These are phyloP conservation scores for Psettodes erumei DNA, from an alignment of 2,113 vertebrate genomes.

Conservation along the genomic window DNA sequence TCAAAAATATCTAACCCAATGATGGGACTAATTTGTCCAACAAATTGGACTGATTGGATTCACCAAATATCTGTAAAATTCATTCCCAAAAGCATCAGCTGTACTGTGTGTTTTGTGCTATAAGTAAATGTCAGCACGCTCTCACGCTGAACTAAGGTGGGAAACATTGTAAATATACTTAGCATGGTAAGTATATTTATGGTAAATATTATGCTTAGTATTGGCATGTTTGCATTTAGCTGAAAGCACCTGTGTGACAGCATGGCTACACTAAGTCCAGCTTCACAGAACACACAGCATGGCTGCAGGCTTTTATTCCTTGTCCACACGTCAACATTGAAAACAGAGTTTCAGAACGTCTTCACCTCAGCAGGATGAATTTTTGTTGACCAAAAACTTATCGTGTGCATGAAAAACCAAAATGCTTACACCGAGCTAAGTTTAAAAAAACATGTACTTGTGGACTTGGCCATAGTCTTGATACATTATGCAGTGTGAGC, in stretches of 20 bases:
- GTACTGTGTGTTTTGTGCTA: background rate
- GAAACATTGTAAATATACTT: slow-evolving; percentile 12
- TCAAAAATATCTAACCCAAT: no score
- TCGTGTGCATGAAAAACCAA: no score
- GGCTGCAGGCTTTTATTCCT: background rate
- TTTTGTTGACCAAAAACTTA: background rate
- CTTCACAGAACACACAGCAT: background rate
- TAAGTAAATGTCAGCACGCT: background rate
- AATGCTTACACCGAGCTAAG: no score
- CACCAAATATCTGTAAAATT: background rate
- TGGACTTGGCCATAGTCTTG: background rate
- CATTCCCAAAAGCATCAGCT: background rate
- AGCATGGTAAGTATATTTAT: no score
- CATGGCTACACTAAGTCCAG: background rate
- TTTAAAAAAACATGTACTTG: no score
- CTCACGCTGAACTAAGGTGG: background rate
- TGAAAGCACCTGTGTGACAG: background rate
- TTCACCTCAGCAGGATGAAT: background rate
- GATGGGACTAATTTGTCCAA: background rate
- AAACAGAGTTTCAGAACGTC: background rate
- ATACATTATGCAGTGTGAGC: background rate
- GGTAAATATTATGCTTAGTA: background rate
- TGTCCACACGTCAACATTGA: no score
- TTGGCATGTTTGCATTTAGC: background rate
- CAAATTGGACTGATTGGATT: background rate